phyloP scores from a whole-genome alignment of 2,797 vertebrate genomes.

The Hoplostethus atlanticus region DNA sequence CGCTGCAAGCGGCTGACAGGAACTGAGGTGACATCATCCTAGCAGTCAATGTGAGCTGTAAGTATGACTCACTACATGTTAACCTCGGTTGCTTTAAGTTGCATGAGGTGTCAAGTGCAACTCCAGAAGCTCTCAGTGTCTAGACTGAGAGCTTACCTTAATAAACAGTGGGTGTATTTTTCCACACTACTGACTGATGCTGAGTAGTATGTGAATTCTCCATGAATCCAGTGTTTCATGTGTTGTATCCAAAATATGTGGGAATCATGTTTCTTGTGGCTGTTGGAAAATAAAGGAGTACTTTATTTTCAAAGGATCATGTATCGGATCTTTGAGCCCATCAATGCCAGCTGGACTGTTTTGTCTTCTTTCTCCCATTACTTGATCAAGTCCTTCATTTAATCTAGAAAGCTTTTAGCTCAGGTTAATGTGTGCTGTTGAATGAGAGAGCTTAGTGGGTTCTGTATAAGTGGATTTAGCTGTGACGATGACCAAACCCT shows the following conservation, averaged over 20 bases:
- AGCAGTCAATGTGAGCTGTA: neutral
- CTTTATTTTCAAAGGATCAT: slow-evolving; percentile 28
- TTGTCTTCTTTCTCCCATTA: slow-evolving; percentile 19
- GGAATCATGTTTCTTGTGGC: neutral
- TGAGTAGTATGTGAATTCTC: neutral
- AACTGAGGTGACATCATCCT: neutral
- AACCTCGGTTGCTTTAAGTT: neutral
- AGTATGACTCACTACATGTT: neutral
- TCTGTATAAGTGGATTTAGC: slow-evolving; percentile 66
- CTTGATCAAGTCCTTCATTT: slow-evolving; percentile 43
- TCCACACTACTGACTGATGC: slow-evolving; percentile 12
- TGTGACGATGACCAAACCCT: slow-evolving; percentile 45
- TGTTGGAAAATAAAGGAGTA: slow-evolving; percentile 1
- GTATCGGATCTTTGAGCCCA: neutral
- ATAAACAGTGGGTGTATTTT: slow-evolving; percentile 8
- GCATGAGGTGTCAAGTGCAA: neutral
- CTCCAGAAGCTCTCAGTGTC: slow-evolving; percentile 1
- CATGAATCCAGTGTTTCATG: neutral
- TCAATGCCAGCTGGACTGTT: slow-evolving; percentile 20
- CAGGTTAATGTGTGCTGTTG: slow-evolving; percentile 58
- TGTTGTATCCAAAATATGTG: neutral
- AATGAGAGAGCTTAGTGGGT: slow-evolving; percentile 49
- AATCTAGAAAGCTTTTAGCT: slow-evolving; percentile 59
- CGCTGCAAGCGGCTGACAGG: neutral
- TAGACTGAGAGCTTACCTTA: neutral